phyloP scores from a whole-genome alignment of 2,797 vertebrate species.

The Alauda arvensis region DNA sequence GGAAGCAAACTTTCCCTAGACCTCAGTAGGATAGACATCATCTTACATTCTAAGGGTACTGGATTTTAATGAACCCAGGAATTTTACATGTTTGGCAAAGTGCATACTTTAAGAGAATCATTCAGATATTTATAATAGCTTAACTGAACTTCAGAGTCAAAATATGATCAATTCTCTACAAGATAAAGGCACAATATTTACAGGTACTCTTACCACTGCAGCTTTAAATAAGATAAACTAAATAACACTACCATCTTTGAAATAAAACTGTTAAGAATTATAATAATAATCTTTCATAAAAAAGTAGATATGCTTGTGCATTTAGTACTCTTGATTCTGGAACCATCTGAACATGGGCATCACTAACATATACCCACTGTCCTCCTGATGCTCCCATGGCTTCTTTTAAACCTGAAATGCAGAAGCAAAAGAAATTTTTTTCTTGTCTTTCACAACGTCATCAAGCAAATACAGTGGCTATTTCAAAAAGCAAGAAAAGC shows the following conservation, averaged over 20 bases:
- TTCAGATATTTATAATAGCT: slow-evolving; percentile 14
- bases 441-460: not conserved
- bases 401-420: slow-evolving; percentile 82
- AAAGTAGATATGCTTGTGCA: slow-evolving; percentile 97
- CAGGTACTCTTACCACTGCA: slow-evolving; percentile 42
- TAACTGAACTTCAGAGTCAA: slow-evolving; percentile 37
- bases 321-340: slow-evolving; percentile 92
- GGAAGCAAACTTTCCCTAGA: slow-evolving; percentile 7
- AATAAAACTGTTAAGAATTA: slow-evolving; percentile 11
- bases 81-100: slow-evolving; percentile 25
- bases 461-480: not conserved
- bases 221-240: slow-evolving; percentile 56
- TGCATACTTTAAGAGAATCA: slow-evolving; percentile 27
- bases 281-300: slow-evolving; percentile 90
- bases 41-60: slow-evolving; percentile 12
- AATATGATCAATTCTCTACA: slow-evolving; percentile 40
- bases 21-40: slow-evolving; percentile 14
- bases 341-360: slow-evolving; percentile 90
- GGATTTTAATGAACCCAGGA: not conserved
- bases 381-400: slow-evolving; percentile 71
- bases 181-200: slow-evolving; percentile 68
- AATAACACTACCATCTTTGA: slow-evolving; percentile 4
- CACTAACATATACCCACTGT: slow-evolving; percentile 95
- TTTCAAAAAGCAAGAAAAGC: not conserved
- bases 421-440: slow-evolving; percentile 40